phyloP scores from a whole-genome alignment of 2,113 vertebrate genomes.

The Ptychochromis oligacanthus region DNA sequence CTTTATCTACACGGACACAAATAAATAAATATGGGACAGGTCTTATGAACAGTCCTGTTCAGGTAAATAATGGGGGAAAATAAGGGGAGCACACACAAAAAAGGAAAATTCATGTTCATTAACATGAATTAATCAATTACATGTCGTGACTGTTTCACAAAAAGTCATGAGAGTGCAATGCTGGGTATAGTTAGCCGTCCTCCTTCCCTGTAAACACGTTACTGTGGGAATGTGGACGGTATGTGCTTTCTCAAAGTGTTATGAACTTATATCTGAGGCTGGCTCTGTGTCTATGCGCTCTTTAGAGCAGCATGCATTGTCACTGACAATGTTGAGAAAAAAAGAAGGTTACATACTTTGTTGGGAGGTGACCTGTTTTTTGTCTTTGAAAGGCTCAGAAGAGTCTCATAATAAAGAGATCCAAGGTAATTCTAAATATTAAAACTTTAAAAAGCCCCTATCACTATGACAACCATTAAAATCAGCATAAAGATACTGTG shows the following conservation, averaged over 20 bases:
- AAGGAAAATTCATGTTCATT: background rate
- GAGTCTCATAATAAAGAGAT: background rate
- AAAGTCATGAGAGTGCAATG: background rate
- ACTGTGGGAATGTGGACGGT: no score
- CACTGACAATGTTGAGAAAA: background rate
- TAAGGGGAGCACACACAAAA: background rate
- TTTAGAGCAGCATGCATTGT: fast-evolving
- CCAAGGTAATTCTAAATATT: background rate
- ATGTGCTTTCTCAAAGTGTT: no score
- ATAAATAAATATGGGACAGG: background rate
- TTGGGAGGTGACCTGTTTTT: background rate
- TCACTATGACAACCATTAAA: slow-evolving; percentile 31
- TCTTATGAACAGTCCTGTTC: background rate
- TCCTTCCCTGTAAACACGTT: no score
- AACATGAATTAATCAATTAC: background rate
- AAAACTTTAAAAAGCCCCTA: background rate
- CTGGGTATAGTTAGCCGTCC: background rate
- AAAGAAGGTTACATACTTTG: background rate
- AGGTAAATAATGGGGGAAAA: fast-evolving
- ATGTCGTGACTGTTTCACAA: fast-evolving
- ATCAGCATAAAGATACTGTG: background rate
- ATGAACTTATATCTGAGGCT: background rate
- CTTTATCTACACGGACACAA: background rate
- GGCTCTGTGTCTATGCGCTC: background rate
- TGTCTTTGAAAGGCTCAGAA: background rate